Evolutionary conservation across 2,797 vertebrate genomes (phyloP).

Genomic region (Sandelia bainsii): DNA sequence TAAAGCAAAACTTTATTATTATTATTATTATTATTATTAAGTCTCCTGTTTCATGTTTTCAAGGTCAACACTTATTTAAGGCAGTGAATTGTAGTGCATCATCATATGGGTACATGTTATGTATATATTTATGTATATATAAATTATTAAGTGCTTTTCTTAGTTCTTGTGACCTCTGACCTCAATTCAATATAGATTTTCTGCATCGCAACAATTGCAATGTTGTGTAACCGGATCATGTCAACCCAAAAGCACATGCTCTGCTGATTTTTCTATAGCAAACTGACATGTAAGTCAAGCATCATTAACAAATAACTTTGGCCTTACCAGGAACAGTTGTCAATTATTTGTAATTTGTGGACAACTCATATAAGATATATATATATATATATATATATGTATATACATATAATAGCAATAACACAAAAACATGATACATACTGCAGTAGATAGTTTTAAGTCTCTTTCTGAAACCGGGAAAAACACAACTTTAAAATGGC

Average conservation of each 20-base stretch:
- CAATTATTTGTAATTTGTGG: too few relatives aligned
- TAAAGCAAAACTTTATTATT: too few relatives aligned
- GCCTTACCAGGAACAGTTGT: too few relatives aligned
- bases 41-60: neutral
- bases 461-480: neutral
- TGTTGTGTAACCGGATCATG: slow-evolving; percentile 2
- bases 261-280: too few relatives aligned
- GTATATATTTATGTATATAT: neutral
- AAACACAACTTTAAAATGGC: neutral
- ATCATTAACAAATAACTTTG: too few relatives aligned
- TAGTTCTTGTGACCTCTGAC: neutral
- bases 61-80: neutral
- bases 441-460: neutral
- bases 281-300: too few relatives aligned
- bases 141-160: too few relatives aligned
- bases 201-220: neutral
- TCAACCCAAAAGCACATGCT: slow-evolving; percentile 14
- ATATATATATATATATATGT: too few relatives aligned
- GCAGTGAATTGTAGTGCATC: neutral
- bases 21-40: too few relatives aligned
- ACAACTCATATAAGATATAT: too few relatives aligned
- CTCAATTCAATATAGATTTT: too few relatives aligned
- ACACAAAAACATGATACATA: too few relatives aligned
- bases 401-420: neutral
- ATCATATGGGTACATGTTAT: neutral